These are phyloP conservation scores for Uropsilus gracilis DNA, from an alignment of 2,113 vertebrate genomes.

Conservation along the genomic window DNA sequence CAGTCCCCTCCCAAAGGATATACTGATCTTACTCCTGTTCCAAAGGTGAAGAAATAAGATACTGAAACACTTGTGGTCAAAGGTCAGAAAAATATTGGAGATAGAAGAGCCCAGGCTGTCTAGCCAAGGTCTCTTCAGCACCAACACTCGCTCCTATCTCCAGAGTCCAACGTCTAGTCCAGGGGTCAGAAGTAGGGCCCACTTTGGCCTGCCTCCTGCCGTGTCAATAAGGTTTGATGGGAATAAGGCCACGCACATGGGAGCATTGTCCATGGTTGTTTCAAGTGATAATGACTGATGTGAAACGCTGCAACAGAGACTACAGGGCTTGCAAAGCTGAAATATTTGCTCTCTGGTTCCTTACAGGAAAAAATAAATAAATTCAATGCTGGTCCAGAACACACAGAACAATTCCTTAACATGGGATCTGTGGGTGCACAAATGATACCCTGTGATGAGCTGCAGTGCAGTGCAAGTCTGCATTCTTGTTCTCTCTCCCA, in stretches of 20 bases:
- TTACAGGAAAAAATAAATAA: not conserved
- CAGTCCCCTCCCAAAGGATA: not conserved
- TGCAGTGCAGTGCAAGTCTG: fast-evolving
- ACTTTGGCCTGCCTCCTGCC: not conserved
- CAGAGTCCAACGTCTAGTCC: not conserved
- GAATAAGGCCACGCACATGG: not conserved
- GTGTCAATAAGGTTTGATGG: not conserved
- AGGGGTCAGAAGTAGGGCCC: not conserved
- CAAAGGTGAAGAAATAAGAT: not conserved
- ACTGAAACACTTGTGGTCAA: not conserved
- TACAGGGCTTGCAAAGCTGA: not conserved
- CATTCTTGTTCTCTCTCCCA: not conserved
- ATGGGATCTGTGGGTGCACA: not conserved
- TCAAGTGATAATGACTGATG: not conserved
- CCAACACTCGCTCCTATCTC: not conserved
- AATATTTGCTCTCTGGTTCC: not conserved
- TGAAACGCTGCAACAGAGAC: not conserved
- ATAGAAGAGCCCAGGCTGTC: not conserved
- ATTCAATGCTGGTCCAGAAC: not conserved
- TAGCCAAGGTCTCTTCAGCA: not conserved
- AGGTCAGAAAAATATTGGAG: not conserved
- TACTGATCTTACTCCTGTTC: not conserved
- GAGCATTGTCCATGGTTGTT: too few species aligned
- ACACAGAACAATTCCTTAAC: not conserved
- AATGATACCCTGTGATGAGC: not conserved